Conservation (phyloP, 2,888 invertebrate species). For the Torymus auratus region DNA sequence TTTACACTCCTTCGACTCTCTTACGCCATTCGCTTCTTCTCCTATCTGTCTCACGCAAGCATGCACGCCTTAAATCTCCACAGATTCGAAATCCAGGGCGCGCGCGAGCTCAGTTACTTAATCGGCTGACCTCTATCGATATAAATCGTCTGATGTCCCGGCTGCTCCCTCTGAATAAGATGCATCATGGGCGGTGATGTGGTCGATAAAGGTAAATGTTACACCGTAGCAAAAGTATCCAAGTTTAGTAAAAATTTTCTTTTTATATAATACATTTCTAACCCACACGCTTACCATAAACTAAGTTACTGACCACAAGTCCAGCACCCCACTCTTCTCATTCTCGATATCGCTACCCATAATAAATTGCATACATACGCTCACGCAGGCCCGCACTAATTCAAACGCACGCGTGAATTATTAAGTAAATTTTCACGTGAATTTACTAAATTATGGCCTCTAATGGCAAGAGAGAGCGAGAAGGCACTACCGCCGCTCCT, state of each 20-base stretch:
- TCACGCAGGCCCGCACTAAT: slow-evolving; percentile 26
- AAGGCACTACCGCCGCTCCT: background rate
- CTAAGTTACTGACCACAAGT: too few species aligned
- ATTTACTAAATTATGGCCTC: slow-evolving; percentile 56
- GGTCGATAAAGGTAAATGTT: too few species aligned
- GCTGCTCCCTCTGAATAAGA: slow-evolving; percentile 21
- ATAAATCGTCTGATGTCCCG: slow-evolving; percentile 33
- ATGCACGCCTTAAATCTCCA: slow-evolving; percentile 41
- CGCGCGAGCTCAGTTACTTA: slow-evolving; percentile 35
- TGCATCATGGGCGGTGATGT: background rate
- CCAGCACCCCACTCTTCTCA: too few species aligned
- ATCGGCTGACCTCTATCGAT: slow-evolving; percentile 40
- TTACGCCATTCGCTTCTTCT: slow-evolving; percentile 12
- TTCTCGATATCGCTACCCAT: too few species aligned
- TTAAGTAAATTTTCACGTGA: slow-evolving; percentile 56
- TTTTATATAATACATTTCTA: background rate
- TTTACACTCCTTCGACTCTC: slow-evolving; percentile 30
- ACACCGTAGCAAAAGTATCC: too few species aligned
- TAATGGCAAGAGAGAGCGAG: slow-evolving; percentile 39
- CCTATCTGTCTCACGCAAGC: slow-evolving; percentile 47
- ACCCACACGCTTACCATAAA: background rate
- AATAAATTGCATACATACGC: slow-evolving; percentile 2
- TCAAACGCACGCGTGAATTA: slow-evolving; percentile 49
- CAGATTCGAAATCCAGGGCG: slow-evolving; percentile 27
- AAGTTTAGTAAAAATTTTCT: too few species aligned